Evolutionary conservation across 2,113 vertebrate species (phyloP).

Genomic region (Phainopepla nitens): DNA sequence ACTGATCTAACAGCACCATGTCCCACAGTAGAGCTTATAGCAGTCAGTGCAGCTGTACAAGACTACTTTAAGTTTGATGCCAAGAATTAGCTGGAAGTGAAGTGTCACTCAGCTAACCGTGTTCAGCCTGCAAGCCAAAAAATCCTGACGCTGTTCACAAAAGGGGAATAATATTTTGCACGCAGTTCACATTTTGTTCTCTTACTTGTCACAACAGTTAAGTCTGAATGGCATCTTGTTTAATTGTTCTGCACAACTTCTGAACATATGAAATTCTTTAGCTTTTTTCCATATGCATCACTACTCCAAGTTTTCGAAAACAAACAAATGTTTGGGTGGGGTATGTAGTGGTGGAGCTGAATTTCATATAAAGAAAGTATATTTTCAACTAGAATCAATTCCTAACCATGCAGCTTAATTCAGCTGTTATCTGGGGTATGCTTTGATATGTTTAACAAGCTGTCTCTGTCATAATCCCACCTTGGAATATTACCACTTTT

Average conservation of each 20-base stretch:
- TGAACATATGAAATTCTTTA: background rate
- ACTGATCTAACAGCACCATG: background rate
- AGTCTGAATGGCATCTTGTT: background rate
- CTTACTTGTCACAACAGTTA: background rate
- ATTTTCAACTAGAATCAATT: background rate
- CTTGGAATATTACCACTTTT: background rate
- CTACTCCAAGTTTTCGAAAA: background rate
- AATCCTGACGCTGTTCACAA: background rate
- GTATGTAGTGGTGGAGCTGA: background rate
- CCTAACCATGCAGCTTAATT: background rate
- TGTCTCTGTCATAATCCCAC: background rate
- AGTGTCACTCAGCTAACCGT: background rate
- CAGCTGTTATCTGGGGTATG: background rate
- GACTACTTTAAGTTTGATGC: background rate
- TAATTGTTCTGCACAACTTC: background rate
- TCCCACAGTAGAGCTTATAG: background rate
- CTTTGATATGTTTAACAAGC: slow-evolving; percentile 22
- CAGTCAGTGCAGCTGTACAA: background rate
- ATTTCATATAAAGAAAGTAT: background rate
- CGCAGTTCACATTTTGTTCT: background rate
- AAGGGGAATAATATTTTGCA: background rate
- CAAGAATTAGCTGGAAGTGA: background rate
- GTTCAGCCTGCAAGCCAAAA: background rate
- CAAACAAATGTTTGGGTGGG: background rate
- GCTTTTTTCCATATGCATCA: background rate